Evolutionary conservation across 2,888 invertebrate species (phyloP), one percentile per base, ranked within the genome.

Genomic region (Ectemnius continuus): DNA sequence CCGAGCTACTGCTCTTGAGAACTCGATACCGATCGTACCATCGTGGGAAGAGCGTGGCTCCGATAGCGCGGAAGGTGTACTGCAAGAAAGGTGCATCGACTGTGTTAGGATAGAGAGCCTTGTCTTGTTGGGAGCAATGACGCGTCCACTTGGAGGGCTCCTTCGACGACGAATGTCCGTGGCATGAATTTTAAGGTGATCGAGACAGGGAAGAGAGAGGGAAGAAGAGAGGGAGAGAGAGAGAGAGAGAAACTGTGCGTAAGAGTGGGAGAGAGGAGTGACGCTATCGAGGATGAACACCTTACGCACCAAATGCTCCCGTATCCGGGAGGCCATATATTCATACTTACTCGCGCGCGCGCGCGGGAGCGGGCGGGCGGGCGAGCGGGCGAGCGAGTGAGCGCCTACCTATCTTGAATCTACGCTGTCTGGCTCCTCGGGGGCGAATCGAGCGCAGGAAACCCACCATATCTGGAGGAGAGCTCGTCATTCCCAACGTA

Each of bases 221-320:
- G 73, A 69, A 11, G 6, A 11, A 8, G 66, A 77, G 0, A 3
- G 3, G 3, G 23, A 23, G 0, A 3, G 3, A 23, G 23, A 23
- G 61, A 71, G 61, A 76, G 60, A 67, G 77, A 69, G 23, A 23
- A 23, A 23, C 23, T 23, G 0, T 3, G 3, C 2, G 23, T 0
- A 3, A 23, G 23, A 23, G 23, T 23, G 23, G 23, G 23, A 23
- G 23, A 77, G 60, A 70, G 76, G 76, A 73, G 68, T 80, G 82
- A 83, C 76, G 77, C 75, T 88, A 90, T 90, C 88, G 90, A 89
- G 8, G 57, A 75, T 72, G 83, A 87, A 86, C 88, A 89, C 88
- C 88, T 89, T 88, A 85, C 87, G 85, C 87, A 84, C 81, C 85
- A 77, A 85, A 83, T 67, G 75, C 80, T 81, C 76, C 76, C 62